A percentile compares a stretch with the other conserved stretches of the same genome.
Evolutionary conservation across 2,113 vertebrate genomes (phyloP).

Genomic region (Gila orcuttii): DNA sequence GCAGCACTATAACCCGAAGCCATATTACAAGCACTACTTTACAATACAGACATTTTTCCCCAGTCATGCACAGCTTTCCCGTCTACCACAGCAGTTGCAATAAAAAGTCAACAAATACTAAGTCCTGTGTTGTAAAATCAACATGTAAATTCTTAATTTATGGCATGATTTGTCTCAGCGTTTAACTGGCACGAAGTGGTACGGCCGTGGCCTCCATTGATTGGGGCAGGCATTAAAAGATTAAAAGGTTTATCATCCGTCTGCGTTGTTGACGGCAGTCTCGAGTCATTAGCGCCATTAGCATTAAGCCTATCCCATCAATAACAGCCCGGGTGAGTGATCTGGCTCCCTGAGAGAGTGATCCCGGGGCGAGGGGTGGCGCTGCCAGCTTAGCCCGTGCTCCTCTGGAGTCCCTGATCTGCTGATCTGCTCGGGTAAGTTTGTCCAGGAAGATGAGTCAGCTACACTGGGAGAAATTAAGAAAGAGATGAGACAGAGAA

Average conservation of each 20-base stretch:
- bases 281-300: conserved; percentile 75
- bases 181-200: conserved; percentile 39
- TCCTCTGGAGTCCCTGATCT: conserved; percentile 59
- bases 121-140: not conserved
- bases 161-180: conserved; percentile 57
- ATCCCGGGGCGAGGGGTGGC: conserved; percentile 53
- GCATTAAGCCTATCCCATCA: conserved; percentile 74
- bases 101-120: conserved; percentile 1
- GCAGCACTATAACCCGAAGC: conserved; percentile 1
- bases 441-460: conserved; percentile 15
- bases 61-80: conserved; percentile 8
- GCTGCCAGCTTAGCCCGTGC: conserved; percentile 48
- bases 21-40: not conserved
- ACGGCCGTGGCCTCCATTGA: conserved; percentile 59
- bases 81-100: not conserved
- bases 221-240: conserved; percentile 72
- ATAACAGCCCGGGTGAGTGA: conserved; percentile 72
- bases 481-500: not conserved
- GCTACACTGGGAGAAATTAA: not conserved
- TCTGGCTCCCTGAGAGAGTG: conserved; percentile 65
- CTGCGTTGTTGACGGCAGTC: conserved; percentile 69
- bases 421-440: conserved; percentile 52
- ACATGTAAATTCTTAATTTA: conserved; percentile 32
- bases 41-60: not conserved
- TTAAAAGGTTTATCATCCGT: conserved; percentile 72